phyloP scores from a whole-genome alignment of 1,140 invertebrate species.

The Dendrolimus kikuchii region DNA sequence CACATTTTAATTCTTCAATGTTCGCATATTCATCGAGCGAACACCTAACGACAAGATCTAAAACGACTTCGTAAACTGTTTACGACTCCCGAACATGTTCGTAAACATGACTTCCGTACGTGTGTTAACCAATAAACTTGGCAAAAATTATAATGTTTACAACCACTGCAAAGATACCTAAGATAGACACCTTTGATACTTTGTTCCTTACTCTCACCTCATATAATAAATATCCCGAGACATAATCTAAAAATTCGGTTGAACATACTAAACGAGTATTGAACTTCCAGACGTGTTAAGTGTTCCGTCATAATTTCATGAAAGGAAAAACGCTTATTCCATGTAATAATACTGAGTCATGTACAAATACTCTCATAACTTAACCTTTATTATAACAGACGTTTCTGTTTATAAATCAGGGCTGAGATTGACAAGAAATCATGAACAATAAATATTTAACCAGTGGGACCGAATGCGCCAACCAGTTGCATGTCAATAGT shows the following conservation, averaged over 20 bases:
- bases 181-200: slow-evolving; percentile 6
- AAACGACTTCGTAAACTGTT: slow-evolving; percentile 29
- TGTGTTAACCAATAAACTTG: slow-evolving; percentile 34
- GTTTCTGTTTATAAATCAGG: no score
- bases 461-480: slow-evolving; percentile 7
- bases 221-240: no score
- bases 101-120: slow-evolving; percentile 23
- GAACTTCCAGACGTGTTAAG: no score
- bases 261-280: no score
- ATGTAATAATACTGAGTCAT: no score
- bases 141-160: slow-evolving; percentile 42
- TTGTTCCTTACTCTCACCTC: no score
- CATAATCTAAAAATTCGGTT: no score
- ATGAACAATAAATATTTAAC: slow-evolving; percentile 7
- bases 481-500: slow-evolving; percentile 9
- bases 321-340: no score
- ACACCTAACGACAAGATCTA: slow-evolving; percentile 5
- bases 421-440: no score
- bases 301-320: no score
- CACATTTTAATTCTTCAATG: slow-evolving; percentile 3
- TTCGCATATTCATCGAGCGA: slow-evolving; percentile 2
- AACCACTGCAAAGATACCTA: slow-evolving; percentile 6
- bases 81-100: slow-evolving; percentile 27
- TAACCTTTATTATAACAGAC: no score
- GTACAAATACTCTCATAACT: no score